phyloP scores from a whole-genome alignment of 2,888 invertebrate genomes.

The Mycalesis mineus region DNA sequence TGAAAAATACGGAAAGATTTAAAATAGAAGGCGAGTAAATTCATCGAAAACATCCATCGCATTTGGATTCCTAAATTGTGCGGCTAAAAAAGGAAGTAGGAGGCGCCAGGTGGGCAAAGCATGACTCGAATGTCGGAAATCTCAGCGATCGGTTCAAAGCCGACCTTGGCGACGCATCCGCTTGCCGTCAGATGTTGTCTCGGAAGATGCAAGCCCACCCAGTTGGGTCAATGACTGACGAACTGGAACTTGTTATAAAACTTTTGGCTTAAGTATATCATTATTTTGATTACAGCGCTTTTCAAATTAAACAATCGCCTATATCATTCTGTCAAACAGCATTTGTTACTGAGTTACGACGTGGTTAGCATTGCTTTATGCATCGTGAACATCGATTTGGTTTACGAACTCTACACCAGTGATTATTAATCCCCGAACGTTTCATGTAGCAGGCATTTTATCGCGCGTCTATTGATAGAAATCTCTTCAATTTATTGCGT shows the following conservation, averaged over 20 bases:
- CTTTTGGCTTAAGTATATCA: not conserved
- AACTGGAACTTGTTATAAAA: constrained; percentile 23
- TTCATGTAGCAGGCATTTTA: constrained; percentile 6
- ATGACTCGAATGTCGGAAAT: constrained; percentile 17
- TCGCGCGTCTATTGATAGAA: constrained; percentile 5
- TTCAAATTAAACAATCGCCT: not conserved
- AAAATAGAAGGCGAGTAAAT: not conserved
- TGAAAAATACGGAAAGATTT: no score
- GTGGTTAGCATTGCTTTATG: not conserved
- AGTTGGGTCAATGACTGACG: constrained; percentile 40
- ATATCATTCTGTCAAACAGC: not conserved
- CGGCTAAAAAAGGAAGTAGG: not conserved
- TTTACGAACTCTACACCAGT: not conserved
- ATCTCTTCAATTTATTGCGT: constrained; percentile 12
- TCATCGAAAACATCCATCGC: not conserved
- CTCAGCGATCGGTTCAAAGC: constrained; percentile 19
- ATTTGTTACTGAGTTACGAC: not conserved
- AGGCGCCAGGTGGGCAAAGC: constrained; percentile 14
- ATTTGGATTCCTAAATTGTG: not conserved
- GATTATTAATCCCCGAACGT: constrained; percentile 13
- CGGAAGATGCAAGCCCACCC: constrained; percentile 46
- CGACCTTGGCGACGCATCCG: constrained; percentile 32
- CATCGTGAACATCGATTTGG: not conserved
- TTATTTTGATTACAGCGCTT: not conserved
- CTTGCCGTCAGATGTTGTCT: constrained; percentile 41